A percentile compares a stretch with the other conserved stretches of the same genome.
phyloP scores from a whole-genome alignment of 1,140 invertebrate species.

The Paralvinella palmiformis region DNA sequence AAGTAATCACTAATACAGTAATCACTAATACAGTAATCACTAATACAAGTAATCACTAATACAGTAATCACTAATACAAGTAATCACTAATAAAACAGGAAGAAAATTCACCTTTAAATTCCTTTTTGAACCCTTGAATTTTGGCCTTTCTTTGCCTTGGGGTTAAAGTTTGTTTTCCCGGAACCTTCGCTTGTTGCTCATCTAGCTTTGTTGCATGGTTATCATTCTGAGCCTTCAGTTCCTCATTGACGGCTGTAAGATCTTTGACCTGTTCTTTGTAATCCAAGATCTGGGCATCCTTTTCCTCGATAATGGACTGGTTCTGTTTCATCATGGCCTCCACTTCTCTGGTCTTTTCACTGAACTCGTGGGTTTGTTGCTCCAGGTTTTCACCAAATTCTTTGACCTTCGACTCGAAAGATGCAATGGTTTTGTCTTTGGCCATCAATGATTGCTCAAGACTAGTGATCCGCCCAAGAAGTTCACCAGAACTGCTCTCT shows the following conservation, averaged over 20 bases:
- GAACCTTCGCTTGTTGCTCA: background rate
- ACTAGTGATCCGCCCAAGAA: background rate
- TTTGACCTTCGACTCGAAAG: constrained; percentile 15
- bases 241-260: background rate
- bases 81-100: too few species aligned
- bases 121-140: background rate
- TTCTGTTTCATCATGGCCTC: constrained; percentile 14
- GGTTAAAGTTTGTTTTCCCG: too few species aligned
- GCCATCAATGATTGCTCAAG: background rate
- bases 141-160: background rate
- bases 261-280: background rate
- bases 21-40: too few species aligned
- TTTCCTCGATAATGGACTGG: background rate
- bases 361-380: constrained; percentile 1
- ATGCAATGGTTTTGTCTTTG: background rate
- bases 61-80: too few species aligned
- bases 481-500: background rate
- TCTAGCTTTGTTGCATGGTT: background rate
- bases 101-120: too few species aligned
- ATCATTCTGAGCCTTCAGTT: background rate
- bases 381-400: constrained; percentile 8
- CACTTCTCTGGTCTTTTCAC: background rate
- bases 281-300: background rate
- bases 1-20: too few species aligned
- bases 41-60: too few species aligned